Base-by-base conservation (phyloP, 2,113 vertebrate species). In the Calidris pygmaea region DNA sequence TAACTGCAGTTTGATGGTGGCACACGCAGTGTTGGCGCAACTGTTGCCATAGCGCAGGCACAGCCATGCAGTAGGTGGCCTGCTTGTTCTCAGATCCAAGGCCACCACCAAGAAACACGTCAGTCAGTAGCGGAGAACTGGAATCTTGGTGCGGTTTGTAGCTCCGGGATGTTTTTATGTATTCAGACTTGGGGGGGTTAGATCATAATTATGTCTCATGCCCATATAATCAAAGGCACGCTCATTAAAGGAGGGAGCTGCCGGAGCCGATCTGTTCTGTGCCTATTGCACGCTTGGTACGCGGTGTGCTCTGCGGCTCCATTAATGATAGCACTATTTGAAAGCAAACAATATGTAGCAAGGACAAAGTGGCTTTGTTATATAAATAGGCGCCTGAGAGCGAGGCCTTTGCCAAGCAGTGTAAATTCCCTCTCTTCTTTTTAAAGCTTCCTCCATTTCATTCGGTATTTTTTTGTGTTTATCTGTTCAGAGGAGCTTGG, bases 301-400 rank as follows among this genome's bases (percentile, higher is more conserved):
- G 24, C 7, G 0, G 1, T 71, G 92, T 84, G 67, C 89, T 73
- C 52, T 67, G 76, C 71, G 22, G 81, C 52, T 76, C 89, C 45
- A 53, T 87, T 87, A 85, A 39, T 2, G 41, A 6, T 94, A 87
- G 3, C 73, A 22, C 55, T 27, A 47, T 78, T 84, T 58, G 82
- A 93, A 90, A 89, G 71, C 86, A 93, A 96, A 96, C 93, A 91
- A 10, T 30, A 19, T 12, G 50, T 55, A 78, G n/a, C 88, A 90
- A 90, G 93, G 93, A 77, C 87, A 86, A 89, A 90, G 76, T 24
- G 22, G 63, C 74, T 89, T 88, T 93, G 82, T 81, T 90, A 30
- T 39, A 93, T 76, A 94, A 95, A 80, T 37, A 89, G 52, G 27
- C 7, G 0, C 22, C 55, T 66, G 43, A 50, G 47, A 24, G 10